Conservation (phyloP, 2,888 invertebrate species). For the Flexamia atlantica region DNA sequence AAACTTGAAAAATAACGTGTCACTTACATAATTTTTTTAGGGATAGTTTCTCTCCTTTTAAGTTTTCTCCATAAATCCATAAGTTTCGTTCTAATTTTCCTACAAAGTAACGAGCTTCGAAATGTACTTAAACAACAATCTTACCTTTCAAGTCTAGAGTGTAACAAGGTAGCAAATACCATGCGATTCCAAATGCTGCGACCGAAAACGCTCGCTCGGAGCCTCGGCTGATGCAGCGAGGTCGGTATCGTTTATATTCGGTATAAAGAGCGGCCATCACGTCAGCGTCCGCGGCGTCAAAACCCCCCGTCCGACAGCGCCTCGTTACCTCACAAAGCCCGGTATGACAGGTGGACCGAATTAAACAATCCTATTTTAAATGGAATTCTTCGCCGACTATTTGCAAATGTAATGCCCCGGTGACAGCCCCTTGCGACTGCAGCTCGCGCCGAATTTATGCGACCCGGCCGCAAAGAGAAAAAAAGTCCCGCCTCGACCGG, state of each 20-base stretch:
- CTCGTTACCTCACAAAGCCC: conserved; percentile 30
- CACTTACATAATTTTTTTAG: too few relatives aligned
- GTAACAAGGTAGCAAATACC: too few relatives aligned
- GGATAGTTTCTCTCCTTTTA: too few relatives aligned
- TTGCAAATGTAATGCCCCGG: conserved; percentile 58
- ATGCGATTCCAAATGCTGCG: too few relatives aligned
- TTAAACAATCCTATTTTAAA: conserved; percentile 48
- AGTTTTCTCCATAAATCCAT: too few relatives aligned
- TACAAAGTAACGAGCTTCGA: too few relatives aligned
- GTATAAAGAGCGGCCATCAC: conserved; percentile 20
- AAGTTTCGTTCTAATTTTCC: too few relatives aligned
- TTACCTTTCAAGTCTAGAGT: too few relatives aligned
- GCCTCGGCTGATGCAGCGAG: background rate
- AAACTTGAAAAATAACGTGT: too few relatives aligned
- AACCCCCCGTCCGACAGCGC: conserved; percentile 5
- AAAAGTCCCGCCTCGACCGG: conserved; percentile 66
- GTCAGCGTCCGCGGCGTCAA: conserved; percentile 16
- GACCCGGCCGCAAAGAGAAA: conserved; percentile 66
- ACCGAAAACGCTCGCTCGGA: too few relatives aligned
- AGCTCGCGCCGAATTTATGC: conserved; percentile 66
- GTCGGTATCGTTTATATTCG: conserved; percentile 15
- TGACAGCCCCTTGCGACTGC: conserved; percentile 56
- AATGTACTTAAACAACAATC: too few relatives aligned
- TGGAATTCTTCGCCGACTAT: conserved; percentile 42
- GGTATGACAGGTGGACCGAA: conserved; percentile 31